phyloP scores from a whole-genome alignment of 2,888 invertebrate genomes.

The Tridacna gigas region DNA sequence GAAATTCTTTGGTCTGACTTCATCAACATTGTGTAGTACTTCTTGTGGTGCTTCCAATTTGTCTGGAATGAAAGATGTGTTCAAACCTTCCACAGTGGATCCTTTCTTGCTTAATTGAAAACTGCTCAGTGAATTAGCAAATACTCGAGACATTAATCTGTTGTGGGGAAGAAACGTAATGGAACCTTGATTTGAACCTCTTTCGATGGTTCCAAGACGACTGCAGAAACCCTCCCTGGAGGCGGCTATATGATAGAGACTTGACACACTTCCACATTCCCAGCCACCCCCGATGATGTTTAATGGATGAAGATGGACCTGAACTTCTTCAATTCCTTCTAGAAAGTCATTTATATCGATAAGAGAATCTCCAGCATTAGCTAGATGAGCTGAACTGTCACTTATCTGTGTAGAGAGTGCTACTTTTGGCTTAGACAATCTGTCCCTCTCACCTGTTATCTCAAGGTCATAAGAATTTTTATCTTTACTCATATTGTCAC shows the following conservation, averaged over 20 bases:
- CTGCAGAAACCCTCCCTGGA: slow-evolving; percentile 25
- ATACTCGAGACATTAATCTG: slow-evolving; percentile 31
- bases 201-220: slow-evolving; percentile 31
- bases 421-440: not conserved
- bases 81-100: not conserved
- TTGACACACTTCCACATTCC: slow-evolving; percentile 66
- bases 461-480: not conserved
- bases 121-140: slow-evolving; percentile 36
- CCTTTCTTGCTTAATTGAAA: slow-evolving; percentile 25
- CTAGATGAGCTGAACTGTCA: not conserved
- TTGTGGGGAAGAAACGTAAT: slow-evolving; percentile 14
- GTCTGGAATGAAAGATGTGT: slow-evolving; percentile 1
- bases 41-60: not conserved
- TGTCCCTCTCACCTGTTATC: not conserved
- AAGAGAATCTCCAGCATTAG: not conserved
- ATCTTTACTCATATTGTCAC: not conserved
- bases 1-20: slow-evolving; percentile 65
- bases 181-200: slow-evolving; percentile 17
- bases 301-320: slow-evolving; percentile 29
- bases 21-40: not conserved
- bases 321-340: slow-evolving; percentile 9
- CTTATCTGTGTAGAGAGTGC: not conserved
- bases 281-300: slow-evolving; percentile 57
- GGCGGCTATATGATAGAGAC: slow-evolving; percentile 37
- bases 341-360: slow-evolving; percentile 11